phyloP scores from a whole-genome alignment of 53 echinoderm and acorn worm species.

The Apostichopus leukothele region DNA sequence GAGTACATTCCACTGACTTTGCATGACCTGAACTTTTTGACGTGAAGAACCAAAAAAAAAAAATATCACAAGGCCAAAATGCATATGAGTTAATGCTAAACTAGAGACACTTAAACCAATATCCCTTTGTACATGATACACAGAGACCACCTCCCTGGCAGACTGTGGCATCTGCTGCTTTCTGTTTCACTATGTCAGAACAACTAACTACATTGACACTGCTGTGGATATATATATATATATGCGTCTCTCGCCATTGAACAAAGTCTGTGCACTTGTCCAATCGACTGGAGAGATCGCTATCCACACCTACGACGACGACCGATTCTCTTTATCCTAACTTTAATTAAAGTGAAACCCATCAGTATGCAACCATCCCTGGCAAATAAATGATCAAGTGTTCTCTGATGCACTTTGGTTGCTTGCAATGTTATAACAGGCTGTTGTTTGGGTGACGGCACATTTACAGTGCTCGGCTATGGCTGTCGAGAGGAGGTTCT shows the following conservation, averaged over 20 bases:
- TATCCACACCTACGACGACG: not conserved
- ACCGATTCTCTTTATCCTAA: not conserved
- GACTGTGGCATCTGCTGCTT: too few relatives aligned
- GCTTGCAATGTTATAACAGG: not conserved
- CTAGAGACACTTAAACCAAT: too few relatives aligned
- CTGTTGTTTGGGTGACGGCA: not conserved
- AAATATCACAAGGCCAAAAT: too few relatives aligned
- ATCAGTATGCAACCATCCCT: not conserved
- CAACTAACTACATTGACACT: not conserved
- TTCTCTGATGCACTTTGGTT: conserved; percentile 1
- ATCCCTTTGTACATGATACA: too few relatives aligned
- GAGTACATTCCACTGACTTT: too few relatives aligned
- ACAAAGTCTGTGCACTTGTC: not conserved
- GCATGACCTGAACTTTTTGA: too few relatives aligned
- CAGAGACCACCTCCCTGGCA: too few relatives aligned
- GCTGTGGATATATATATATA: not conserved
- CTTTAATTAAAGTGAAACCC: not conserved
- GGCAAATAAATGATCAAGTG: not conserved
- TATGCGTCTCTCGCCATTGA: not conserved
- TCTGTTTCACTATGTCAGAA: too few relatives aligned
- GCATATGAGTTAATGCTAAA: too few relatives aligned
- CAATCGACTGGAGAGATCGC: not conserved
- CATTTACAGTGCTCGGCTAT: too few relatives aligned
- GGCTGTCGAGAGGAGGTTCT: too few relatives aligned
- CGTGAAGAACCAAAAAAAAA: too few relatives aligned